Base-by-base conservation (phyloP, 2,113 vertebrate genomes). In the Capra hircus region DNA sequence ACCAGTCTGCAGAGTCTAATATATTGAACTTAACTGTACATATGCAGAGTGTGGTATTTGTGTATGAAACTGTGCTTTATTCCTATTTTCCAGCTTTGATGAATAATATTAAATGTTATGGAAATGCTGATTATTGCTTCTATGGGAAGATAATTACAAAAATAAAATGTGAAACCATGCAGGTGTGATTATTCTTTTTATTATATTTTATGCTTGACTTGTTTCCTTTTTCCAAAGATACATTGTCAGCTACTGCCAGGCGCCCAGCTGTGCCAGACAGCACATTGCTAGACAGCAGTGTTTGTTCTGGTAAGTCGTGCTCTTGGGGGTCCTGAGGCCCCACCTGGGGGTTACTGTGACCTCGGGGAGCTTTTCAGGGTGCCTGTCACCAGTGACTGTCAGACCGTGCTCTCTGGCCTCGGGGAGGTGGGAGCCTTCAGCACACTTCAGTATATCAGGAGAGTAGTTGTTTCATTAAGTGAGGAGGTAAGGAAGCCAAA, bases 41-140 rank as follows among this genome's bases (percentile, higher is more conserved):
- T 97, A 98, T 94, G 67, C 97, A 98, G 92, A 98, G 30, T 96
- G 74, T 87, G 97, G 82, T 97, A 88, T 97, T 96, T 96, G 91
- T 97, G 96, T 96, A 96, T 98, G 97, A 98, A 97, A 92, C 97
- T 99, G 97, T 98, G 98, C 97, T 99, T 98, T 98, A 96, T 88
- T 97, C 94, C 92, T 98, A 92, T 77, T 84, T 98, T 84, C 93
- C 94, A 90, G 81, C 62, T 98, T 71, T 96, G 91, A 98, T 96
- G 74, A 95, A 78, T 98, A 98, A 45, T 97, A 98, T 91, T 96
- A 98, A 98, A 98, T 88, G 80, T 98, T 95, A 98, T n/a, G 85
- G 92, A 96, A 98, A 95, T 98, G 28, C 86, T 95, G 80, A 97
- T 98, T 94, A 81, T 95, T 97, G 91, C 90, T 94, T 98, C 96